Conservation (phyloP, 2,113 vertebrate species). For the Motacilla tschutschensis region DNA sequence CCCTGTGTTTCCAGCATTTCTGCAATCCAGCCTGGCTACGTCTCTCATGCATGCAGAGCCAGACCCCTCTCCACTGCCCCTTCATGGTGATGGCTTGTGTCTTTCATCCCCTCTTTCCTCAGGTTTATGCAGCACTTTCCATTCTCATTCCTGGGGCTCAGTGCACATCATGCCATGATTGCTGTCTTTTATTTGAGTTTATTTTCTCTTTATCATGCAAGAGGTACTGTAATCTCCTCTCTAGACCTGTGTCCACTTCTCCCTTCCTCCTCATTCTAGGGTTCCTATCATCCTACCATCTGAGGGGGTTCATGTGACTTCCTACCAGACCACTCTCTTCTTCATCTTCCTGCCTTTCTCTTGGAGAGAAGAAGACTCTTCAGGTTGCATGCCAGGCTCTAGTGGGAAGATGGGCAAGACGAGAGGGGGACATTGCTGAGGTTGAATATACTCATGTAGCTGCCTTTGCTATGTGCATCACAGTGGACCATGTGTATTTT, state of each 20-base stretch:
- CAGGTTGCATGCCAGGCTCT: conserved; percentile 8
- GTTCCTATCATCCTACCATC: not conserved
- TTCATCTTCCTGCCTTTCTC: conserved; percentile 26
- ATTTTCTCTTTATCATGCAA: conserved; percentile 25
- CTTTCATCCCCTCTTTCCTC: not conserved
- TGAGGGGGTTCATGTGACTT: not conserved
- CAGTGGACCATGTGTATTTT: not conserved
- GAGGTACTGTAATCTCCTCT: not conserved
- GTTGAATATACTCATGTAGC: not conserved
- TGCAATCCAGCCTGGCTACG: not conserved
- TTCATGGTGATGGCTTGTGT: not conserved
- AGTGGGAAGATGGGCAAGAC: not conserved
- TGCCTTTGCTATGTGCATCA: not conserved
- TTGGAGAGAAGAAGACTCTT: not conserved
- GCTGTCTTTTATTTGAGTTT: conserved; percentile 32
- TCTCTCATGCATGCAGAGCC: conserved; percentile 36
- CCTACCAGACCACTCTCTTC: not conserved
- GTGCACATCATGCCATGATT: not conserved
- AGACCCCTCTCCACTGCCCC: not conserved
- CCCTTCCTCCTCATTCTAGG: not conserved
- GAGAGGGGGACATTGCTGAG: not conserved
- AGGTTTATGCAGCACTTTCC: conserved; percentile 10
- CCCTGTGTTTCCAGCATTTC: not conserved
- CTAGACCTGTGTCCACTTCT: not conserved
- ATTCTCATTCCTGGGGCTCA: conserved; percentile 2